Conservation (phyloP, 2,888 invertebrate species). For the Leucozona laternaria region DNA sequence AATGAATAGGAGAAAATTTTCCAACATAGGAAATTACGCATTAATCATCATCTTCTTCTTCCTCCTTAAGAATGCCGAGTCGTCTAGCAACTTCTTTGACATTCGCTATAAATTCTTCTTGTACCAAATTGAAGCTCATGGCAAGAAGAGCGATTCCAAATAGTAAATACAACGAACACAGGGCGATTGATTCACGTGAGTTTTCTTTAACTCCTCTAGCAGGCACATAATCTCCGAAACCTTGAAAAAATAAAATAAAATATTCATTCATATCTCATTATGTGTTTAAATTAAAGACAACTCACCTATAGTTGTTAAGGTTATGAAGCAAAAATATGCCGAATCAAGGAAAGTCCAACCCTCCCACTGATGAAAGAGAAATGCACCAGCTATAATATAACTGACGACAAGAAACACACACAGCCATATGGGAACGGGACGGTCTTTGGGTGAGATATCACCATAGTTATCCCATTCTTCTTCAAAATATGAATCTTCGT, state of each 20-base stretch:
- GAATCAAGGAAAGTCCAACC: slow-evolving; percentile 94
- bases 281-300: too few relatives aligned
- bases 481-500: slow-evolving; percentile 87
- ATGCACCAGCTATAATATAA: slow-evolving; percentile 95
- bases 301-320: slow-evolving; percentile 93
- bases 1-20: neutral
- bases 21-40: neutral
- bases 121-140: slow-evolving; percentile 98
- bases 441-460: slow-evolving; percentile 83
- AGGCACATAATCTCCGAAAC: slow-evolving; percentile 96
- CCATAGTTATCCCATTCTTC: slow-evolving; percentile 84
- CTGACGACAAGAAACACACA: slow-evolving; percentile 94
- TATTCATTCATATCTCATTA: neutral
- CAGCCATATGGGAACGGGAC: slow-evolving; percentile 94
- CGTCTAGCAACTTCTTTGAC: slow-evolving; percentile 93
- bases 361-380: slow-evolving; percentile 94
- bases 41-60: slow-evolving; percentile 86
- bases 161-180: slow-evolving; percentile 95
- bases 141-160: slow-evolving; percentile 97
- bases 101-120: slow-evolving; percentile 95
- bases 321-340: slow-evolving; percentile 97
- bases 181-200: slow-evolving; percentile 86
- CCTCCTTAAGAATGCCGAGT: slow-evolving; percentile 94
- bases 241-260: slow-evolving; percentile 76
- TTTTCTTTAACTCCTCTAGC: slow-evolving; percentile 86